These are phyloP conservation scores for Eremophila alpestris DNA, from an alignment of 2,797 vertebrate species.

Conservation along the genomic window DNA sequence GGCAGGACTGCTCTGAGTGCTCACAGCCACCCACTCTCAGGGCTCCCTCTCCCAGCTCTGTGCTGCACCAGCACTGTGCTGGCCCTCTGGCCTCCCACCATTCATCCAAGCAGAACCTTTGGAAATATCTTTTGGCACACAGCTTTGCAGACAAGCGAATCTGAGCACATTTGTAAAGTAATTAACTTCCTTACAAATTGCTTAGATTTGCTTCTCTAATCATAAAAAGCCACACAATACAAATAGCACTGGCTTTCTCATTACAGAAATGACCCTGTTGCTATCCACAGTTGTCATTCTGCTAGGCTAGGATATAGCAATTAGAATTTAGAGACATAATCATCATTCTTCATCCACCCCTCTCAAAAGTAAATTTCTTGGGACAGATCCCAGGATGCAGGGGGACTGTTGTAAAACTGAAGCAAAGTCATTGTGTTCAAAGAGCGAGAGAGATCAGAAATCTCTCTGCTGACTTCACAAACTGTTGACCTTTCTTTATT, in stretches of 20 bases:
- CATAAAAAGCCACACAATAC: neutral
- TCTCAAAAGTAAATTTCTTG: neutral
- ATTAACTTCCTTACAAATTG: constrained; percentile 50
- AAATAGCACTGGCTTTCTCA: constrained; percentile 24
- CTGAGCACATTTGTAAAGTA: constrained; percentile 21
- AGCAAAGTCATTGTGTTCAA: neutral
- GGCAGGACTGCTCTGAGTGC: rapidly evolving
- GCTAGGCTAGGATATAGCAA: neutral
- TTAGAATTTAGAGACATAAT: constrained; percentile 17
- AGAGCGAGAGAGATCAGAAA: neutral
- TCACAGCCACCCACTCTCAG: neutral
- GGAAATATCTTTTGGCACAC: neutral
- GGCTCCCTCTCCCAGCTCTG: neutral
- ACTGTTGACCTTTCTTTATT: neutral
- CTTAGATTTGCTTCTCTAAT: constrained; percentile 40
- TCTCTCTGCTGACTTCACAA: neutral
- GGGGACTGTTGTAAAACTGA: neutral
- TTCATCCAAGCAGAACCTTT: neutral
- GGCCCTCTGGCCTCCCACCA: neutral
- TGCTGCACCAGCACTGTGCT: neutral
- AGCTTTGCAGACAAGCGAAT: constrained; percentile 33
- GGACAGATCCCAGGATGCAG: neutral
- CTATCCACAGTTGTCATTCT: constrained; percentile 20
- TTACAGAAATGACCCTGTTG: constrained; percentile 49
- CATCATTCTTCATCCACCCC: neutral